These are phyloP conservation scores for Teleiodes luculella DNA, from an alignment of 2,888 invertebrate genomes.

Conservation along the genomic window DNA sequence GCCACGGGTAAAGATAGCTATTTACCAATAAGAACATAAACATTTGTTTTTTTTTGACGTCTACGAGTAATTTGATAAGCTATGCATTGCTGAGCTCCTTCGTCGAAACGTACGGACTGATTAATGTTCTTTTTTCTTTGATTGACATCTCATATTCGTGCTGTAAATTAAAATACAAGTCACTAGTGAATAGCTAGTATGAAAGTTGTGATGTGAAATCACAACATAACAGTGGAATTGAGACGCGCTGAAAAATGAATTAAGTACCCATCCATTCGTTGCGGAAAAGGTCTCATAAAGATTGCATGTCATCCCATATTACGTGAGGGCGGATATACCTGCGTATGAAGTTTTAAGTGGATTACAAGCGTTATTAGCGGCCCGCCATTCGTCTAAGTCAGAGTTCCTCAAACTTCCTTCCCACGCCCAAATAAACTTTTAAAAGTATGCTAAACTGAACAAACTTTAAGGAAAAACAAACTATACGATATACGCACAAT, in stretches of 20 bases:
- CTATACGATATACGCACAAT: background rate
- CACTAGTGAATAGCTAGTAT: too few relatives aligned
- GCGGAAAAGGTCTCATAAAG: slow-evolving; percentile 30
- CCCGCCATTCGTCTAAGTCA: slow-evolving; percentile 8
- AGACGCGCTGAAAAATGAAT: slow-evolving; percentile 1
- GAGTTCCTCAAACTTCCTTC: background rate
- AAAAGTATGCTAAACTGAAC: background rate
- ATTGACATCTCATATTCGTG: too few relatives aligned
- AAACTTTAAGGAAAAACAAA: background rate
- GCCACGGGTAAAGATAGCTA: too few relatives aligned
- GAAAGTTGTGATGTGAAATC: too few relatives aligned
- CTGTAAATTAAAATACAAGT: too few relatives aligned
- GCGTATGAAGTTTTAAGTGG: slow-evolving; percentile 57
- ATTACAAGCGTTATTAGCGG: slow-evolving; percentile 55
- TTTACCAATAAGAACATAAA: too few relatives aligned
- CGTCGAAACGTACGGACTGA: too few relatives aligned
- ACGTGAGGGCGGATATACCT: slow-evolving; percentile 18
- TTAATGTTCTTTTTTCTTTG: too few relatives aligned
- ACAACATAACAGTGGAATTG: background rate
- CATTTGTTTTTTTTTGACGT: too few relatives aligned
- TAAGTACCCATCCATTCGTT: background rate
- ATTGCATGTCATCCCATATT: slow-evolving; percentile 31
- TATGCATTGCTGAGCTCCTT: too few relatives aligned
- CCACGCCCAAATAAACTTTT: background rate
- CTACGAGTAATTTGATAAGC: too few relatives aligned